Evolutionary conservation across 2,113 vertebrate genomes (phyloP).

Genomic region (Procavia capensis): DNA sequence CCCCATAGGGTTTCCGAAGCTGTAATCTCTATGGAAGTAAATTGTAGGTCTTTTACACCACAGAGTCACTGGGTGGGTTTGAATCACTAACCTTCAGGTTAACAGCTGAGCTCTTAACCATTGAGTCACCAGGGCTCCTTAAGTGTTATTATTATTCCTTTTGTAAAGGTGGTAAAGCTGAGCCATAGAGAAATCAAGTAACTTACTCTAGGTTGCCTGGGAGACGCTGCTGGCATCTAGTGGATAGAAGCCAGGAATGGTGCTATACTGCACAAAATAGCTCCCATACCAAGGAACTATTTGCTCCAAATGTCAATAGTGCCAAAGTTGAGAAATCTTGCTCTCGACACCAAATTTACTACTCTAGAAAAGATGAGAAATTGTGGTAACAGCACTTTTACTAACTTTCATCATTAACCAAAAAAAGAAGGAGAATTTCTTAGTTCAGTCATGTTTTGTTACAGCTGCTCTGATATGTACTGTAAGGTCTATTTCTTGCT

Average conservation of each 20-base stretch:
- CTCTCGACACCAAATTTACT: background rate
- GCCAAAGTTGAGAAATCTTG: background rate
- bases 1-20: background rate
- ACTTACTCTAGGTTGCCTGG: background rate
- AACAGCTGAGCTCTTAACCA: background rate
- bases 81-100: background rate
- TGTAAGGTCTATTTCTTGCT: background rate
- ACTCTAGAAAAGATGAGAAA: background rate
- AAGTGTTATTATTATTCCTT: background rate
- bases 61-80: background rate
- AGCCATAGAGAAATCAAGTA: background rate
- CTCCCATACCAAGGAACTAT: background rate
- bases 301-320: background rate
- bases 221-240: background rate
- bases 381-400: background rate
- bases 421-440: constrained; percentile 2
- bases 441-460: background rate
- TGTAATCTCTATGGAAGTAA: background rate
- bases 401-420: background rate
- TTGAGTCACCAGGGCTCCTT: background rate
- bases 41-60: background rate
- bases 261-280: background rate
- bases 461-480: background rate
- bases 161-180: background rate
- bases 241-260: background rate